Evolutionary conservation across 2,888 invertebrate species (phyloP), one percentile per base, ranked within the genome.

Genomic region (Mechanitis messenoides): DNA sequence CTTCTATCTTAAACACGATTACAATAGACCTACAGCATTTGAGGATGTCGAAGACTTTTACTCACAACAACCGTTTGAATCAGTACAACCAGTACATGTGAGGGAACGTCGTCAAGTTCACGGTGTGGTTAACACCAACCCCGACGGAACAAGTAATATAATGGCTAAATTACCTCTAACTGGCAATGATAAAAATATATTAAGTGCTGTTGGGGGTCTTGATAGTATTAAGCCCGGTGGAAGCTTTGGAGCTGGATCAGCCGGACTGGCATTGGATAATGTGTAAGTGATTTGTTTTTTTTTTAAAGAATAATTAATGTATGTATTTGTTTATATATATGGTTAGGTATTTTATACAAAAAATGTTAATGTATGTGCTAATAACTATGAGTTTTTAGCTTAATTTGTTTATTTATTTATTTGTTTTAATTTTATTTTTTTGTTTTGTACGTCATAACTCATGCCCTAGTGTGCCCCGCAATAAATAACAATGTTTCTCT

Each of bases 211-310:
- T 56, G 74, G 70, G 9, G 62, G 66, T 3, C 28, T 73, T 1
- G 60, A 58, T 9, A 72, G 62, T 7, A 63, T 66, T 0, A 71
- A 68, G 38, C 61, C 65, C 28, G 71, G 71, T 12, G 68, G 69
- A 6, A 66, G 66, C 2, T 75, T 62, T 59, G 61, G 67, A 3
- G 66, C 74, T 1, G 75, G 69, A 6, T 71, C 72, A 2, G 79
- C 67, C 33, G 78, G 75, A 12, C 53, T 78, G 53, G 71, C 73
- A 35, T 60, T 73, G 20, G 75, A 77, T n/a, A 76, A 75, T 58
- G 62, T 66, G 80, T 79, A 57, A 77, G 79, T 75, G 45, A 56
- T 60, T 53, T 60, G 11, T 33, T n/a, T 46, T 59, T 53, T 53
- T 28, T n/a, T n/a, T n/a, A n/a, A n/a, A n/a, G n/a, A n/a, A n/a